These are phyloP conservation scores for Connochaetes taurinus DNA, from an alignment of 2,113 vertebrate genomes.

Conservation along the genomic window DNA sequence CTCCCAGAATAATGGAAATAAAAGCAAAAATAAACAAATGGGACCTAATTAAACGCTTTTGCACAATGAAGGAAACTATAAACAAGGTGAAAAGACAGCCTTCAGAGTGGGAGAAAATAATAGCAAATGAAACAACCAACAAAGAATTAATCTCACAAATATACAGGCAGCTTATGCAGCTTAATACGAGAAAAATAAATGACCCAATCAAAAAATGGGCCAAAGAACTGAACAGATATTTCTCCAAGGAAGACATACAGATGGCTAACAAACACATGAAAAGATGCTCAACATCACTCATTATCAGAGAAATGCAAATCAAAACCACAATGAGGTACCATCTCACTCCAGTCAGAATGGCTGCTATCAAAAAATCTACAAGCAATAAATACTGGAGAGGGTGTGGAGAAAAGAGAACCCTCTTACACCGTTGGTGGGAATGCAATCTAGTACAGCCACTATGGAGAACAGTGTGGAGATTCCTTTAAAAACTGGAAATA, in stretches of 20 bases:
- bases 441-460: background rate
- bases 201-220: background rate
- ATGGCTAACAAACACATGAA: background rate
- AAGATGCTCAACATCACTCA: background rate
- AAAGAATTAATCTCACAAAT: background rate
- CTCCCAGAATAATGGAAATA: background rate
- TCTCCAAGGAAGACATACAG: background rate
- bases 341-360: background rate
- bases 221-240: background rate
- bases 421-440: background rate
- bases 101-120: background rate
- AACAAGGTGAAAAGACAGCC: background rate
- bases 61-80: background rate
- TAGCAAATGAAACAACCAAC: background rate
- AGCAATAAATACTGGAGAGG: background rate
- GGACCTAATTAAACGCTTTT: background rate
- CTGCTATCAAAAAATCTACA: background rate
- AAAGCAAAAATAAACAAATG: background rate
- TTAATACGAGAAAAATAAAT: background rate
- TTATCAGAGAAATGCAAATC: background rate
- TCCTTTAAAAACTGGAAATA: background rate
- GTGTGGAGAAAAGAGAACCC: background rate
- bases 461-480: background rate
- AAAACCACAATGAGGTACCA: background rate
- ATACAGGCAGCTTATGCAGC: background rate